phyloP scores from a whole-genome alignment of 2,797 vertebrate genomes.

The Hydrolagus colliei region DNA sequence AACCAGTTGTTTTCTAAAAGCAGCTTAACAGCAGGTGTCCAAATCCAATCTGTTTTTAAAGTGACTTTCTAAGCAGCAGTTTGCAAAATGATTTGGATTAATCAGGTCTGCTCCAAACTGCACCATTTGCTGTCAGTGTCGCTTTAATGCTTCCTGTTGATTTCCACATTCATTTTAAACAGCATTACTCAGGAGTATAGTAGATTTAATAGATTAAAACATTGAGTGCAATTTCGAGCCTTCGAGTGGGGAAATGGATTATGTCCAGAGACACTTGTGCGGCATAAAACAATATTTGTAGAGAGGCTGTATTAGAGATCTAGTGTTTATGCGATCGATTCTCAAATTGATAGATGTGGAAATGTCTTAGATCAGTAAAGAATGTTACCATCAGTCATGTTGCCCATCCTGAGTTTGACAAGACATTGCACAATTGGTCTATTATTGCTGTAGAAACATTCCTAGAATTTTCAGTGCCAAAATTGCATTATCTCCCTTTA shows the following conservation, averaged over 20 bases:
- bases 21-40: constrained; percentile 7
- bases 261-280: not conserved
- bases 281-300: not conserved
- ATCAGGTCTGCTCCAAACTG: not conserved
- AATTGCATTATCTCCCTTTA: too few relatives aligned
- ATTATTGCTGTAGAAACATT: not conserved
- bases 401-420: not conserved
- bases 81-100: not conserved
- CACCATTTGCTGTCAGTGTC: not conserved
- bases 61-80: not conserved
- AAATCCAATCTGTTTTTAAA: not conserved
- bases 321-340: not conserved
- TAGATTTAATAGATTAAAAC: not conserved
- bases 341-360: not conserved
- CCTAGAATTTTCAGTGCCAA: too few relatives aligned
- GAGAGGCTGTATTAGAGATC: not conserved
- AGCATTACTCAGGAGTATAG: not conserved
- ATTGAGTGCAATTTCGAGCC: not conserved
- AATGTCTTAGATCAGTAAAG: too few relatives aligned
- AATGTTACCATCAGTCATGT: not conserved
- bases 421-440: not conserved
- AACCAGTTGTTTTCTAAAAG: not conserved
- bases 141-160: not conserved
- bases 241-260: not conserved
- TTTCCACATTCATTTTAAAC: not conserved